Percentiles rank a stretch among this genome's conserved stretches.
Conservation (phyloP, 2,113 vertebrate genomes). For the Myocastor coypus region DNA sequence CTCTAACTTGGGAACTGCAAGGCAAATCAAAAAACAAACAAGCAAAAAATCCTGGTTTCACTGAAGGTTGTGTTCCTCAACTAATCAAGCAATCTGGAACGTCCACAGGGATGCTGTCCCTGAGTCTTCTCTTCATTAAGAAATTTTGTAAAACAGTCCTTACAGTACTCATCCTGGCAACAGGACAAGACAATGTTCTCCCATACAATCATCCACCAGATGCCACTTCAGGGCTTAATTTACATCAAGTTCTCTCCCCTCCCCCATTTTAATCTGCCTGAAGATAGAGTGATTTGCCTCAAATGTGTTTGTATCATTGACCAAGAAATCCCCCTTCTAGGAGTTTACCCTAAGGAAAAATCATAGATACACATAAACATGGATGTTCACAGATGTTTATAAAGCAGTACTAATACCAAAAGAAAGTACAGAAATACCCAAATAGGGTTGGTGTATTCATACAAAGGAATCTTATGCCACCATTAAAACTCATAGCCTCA, state of each 20-base stretch:
- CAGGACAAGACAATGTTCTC: constrained; percentile 11
- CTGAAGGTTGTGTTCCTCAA: constrained; percentile 79
- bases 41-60: constrained; percentile 66
- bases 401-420: constrained; percentile 61
- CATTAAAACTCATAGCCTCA: constrained; percentile 7
- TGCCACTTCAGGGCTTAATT: constrained; percentile 66
- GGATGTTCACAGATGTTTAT: constrained; percentile 35
- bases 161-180: constrained; percentile 20
- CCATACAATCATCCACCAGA: constrained; percentile 67
- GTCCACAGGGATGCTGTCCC: constrained; percentile 78
- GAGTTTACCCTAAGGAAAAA: constrained; percentile 59
- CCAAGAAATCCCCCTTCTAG: constrained; percentile 57
- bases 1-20: constrained; percentile 77
- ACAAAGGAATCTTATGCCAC: background rate
- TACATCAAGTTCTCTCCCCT: constrained; percentile 75
- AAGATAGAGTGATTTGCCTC: constrained; percentile 69
- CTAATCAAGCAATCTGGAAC: constrained; percentile 76
- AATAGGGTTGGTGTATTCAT: background rate
- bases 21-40: background rate
- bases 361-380: constrained; percentile 35
- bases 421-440: constrained; percentile 47
- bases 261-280: constrained; percentile 55
- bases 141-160: constrained; percentile 27
- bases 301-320: constrained; percentile 44
- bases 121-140: constrained; percentile 74